Conservation (phyloP, 2,888 invertebrate species). For the Andrena minutula region DNA sequence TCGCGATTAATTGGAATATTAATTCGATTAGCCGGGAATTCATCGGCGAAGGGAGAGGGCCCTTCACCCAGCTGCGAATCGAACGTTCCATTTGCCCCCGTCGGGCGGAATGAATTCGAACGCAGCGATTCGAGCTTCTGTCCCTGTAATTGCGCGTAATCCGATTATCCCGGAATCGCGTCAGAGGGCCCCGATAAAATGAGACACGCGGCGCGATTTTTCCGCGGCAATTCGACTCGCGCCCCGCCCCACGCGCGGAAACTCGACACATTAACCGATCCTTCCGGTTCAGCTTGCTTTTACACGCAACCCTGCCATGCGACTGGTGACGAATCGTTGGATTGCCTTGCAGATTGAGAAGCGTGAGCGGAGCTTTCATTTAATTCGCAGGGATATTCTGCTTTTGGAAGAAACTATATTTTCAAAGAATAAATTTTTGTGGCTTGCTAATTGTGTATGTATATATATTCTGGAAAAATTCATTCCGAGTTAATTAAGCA, state of each 20-base stretch:
- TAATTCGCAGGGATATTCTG: too few species aligned
- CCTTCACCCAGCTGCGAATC: background rate
- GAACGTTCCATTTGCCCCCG: slow-evolving; percentile 22
- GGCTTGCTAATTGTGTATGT: too few species aligned
- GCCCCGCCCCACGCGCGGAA: background rate
- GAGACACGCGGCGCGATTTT: slow-evolving; percentile 2
- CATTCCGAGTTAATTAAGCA: too few species aligned
- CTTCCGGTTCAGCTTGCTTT: slow-evolving; percentile 24
- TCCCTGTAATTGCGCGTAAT: slow-evolving; percentile 37
- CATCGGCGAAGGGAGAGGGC: background rate
- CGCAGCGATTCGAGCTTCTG: slow-evolving; percentile 7
- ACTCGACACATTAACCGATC: slow-evolving; percentile 18
- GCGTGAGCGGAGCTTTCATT: background rate
- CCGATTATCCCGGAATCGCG: slow-evolving; percentile 32
- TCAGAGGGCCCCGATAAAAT: slow-evolving; percentile 27
- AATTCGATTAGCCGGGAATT: slow-evolving; percentile 10
- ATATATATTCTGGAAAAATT: too few species aligned
- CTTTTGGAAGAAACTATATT: too few species aligned
- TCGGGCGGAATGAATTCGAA: slow-evolving; percentile 3
- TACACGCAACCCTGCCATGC: background rate
- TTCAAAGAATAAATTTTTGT: too few species aligned
- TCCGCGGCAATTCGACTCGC: slow-evolving; percentile 8
- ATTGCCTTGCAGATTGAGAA: background rate
- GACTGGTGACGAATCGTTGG: background rate
- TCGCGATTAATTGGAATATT: slow-evolving; percentile 15